phyloP scores from a whole-genome alignment of 2,113 vertebrate genomes.

The Mormyrus lacerda region DNA sequence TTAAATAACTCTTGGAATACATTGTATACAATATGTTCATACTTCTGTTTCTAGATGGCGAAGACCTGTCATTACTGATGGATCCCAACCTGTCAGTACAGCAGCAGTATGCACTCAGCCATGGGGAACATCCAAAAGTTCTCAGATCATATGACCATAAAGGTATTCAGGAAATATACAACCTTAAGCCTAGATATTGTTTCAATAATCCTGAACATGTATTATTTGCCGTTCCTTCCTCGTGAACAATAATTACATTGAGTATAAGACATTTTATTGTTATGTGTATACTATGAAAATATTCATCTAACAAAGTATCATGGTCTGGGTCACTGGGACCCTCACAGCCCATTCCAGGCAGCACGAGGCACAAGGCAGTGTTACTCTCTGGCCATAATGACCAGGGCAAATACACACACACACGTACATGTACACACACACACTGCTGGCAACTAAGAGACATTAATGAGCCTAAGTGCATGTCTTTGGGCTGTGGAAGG shows the following conservation, averaged over 20 bases:
- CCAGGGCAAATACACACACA: background rate
- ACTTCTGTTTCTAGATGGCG: conserved; percentile 59
- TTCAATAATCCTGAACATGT: background rate
- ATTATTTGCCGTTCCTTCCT: background rate
- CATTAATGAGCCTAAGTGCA: background rate
- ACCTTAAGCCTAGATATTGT: background rate
- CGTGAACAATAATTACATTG: background rate
- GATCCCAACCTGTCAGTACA: conserved; percentile 54
- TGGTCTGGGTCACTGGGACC: background rate
- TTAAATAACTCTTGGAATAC: background rate
- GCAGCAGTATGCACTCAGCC: conserved; percentile 50
- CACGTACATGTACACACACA: no score
- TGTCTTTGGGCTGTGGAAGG: background rate
- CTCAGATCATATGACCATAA: conserved; percentile 41
- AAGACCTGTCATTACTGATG: conserved; percentile 72
- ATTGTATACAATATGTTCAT: conserved; percentile 21
- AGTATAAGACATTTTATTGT: background rate
- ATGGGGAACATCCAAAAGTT: conserved; percentile 45
- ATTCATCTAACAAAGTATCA: background rate
- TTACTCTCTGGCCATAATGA: background rate
- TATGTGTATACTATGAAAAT: background rate
- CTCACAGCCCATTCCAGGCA: background rate
- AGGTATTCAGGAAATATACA: conserved; percentile 39
- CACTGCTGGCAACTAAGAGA: background rate
- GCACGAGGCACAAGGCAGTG: background rate